Evolutionary conservation across 2,888 invertebrate genomes (phyloP).

Genomic region (Chrysodeixis includens): DNA sequence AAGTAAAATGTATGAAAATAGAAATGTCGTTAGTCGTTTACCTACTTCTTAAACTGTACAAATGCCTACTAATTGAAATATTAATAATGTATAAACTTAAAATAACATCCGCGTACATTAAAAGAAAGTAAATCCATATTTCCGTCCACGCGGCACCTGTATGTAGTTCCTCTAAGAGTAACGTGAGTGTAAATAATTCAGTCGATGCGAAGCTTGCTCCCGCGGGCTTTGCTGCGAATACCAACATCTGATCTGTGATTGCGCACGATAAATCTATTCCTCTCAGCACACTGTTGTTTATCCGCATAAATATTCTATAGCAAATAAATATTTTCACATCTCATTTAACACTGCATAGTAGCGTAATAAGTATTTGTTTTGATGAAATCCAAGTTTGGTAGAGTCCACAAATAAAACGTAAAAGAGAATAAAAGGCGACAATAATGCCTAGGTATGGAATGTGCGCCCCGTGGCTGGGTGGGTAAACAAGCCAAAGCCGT

Average conservation of each 20-base stretch:
- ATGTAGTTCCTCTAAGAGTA: conserved; percentile 64
- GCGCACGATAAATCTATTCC: conserved; percentile 81
- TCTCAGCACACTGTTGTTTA: conserved; percentile 71
- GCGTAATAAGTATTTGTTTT: conserved; percentile 31
- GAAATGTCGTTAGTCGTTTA: too few species aligned
- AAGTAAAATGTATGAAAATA: too few species aligned
- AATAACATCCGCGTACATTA: conserved; percentile 15
- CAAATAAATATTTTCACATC: conserved; percentile 49
- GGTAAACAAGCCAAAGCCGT: conserved; percentile 76
- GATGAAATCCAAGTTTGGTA: conserved; percentile 30
- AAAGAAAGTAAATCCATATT: conserved; percentile 65
- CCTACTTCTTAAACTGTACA: too few species aligned
- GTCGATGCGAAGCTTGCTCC: conserved; percentile 78
- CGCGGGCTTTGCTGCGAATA: conserved; percentile 82
- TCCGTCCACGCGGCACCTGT: conserved; percentile 60
- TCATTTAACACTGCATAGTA: conserved; percentile 34
- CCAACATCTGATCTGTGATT: conserved; percentile 87
- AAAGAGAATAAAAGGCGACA: conserved; percentile 56
- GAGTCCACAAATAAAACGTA: conserved; percentile 54
- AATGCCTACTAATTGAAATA: background rate
- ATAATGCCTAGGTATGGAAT: conserved; percentile 63
- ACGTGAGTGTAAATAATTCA: conserved; percentile 86
- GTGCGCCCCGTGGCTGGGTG: conserved; percentile 62
- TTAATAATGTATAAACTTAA: conserved; percentile 3
- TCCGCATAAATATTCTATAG: conserved; percentile 63